phyloP scores from a whole-genome alignment of 2,888 invertebrate species.

The Belgica antarctica region DNA sequence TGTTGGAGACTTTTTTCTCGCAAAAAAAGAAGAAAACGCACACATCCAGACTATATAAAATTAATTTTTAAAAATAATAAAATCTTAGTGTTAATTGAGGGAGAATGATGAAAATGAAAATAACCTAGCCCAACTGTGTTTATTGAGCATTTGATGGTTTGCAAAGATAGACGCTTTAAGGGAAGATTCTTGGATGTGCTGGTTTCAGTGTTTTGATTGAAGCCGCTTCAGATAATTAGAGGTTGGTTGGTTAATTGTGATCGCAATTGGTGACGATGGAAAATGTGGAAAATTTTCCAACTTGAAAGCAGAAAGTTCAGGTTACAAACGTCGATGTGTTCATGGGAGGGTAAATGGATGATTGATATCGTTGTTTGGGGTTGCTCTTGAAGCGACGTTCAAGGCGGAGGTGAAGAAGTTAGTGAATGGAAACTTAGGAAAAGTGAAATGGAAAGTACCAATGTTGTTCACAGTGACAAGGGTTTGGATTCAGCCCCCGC shows the following conservation, averaged over 20 bases:
- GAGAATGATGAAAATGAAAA: conserved; percentile 38
- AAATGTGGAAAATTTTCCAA: background rate
- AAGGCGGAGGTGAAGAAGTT: background rate
- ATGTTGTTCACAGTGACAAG: background rate
- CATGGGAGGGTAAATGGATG: conserved; percentile 5
- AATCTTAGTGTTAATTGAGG: conserved; percentile 40
- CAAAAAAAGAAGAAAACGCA: too few species aligned
- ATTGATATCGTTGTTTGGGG: conserved; percentile 19
- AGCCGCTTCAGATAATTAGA: background rate
- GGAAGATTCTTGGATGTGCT: background rate
- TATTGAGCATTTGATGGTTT: conserved; percentile 37
- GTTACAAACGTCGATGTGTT: background rate
- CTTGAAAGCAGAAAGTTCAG: background rate
- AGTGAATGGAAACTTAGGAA: background rate
- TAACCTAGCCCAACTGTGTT: conserved; percentile 34
- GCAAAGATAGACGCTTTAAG: conserved; percentile 19
- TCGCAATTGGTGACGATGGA: background rate
- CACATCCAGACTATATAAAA: conserved; percentile 25
- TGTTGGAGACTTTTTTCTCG: background rate
- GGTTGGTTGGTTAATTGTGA: background rate
- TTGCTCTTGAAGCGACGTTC: background rate
- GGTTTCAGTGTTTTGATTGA: background rate
- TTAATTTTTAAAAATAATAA: conserved; percentile 42
- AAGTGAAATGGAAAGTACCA: background rate
- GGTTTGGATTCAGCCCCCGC: background rate